Conservation (phyloP, 2,888 invertebrate species). For the Barypeithes pellucidus region DNA sequence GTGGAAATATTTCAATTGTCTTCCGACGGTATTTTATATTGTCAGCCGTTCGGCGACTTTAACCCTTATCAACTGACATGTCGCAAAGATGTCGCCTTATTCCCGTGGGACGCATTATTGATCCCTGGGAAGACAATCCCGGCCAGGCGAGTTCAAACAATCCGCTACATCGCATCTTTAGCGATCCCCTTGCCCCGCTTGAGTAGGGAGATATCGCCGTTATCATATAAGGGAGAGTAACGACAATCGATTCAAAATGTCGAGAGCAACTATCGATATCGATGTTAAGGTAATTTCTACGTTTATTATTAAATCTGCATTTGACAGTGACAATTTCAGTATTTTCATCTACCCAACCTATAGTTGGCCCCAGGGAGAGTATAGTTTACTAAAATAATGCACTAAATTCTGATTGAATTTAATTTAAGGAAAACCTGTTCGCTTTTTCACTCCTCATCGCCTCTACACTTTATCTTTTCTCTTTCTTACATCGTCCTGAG, state of each 20-base stretch:
- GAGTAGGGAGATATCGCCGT: constrained; percentile 36
- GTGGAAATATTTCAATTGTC: constrained; percentile 44
- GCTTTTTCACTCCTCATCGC: too few species aligned
- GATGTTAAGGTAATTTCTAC: too few species aligned
- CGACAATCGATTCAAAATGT: not conserved
- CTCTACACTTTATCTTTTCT: too few species aligned
- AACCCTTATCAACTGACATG: constrained; percentile 71
- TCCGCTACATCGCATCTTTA: constrained; percentile 53
- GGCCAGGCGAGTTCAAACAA: constrained; percentile 57
- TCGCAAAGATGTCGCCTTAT: constrained; percentile 63
- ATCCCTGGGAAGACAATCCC: constrained; percentile 59
- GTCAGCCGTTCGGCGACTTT: constrained; percentile 65
- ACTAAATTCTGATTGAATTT: too few species aligned
- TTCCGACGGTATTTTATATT: constrained; percentile 52
- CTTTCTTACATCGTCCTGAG: too few species aligned
- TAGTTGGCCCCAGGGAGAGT: too few species aligned
- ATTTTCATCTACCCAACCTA: too few species aligned
- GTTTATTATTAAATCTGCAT: too few species aligned
- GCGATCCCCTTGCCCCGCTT: constrained; percentile 29
- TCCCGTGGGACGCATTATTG: constrained; percentile 64
- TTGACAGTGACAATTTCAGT: too few species aligned
- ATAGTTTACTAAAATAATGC: too few species aligned
- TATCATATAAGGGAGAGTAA: not conserved
- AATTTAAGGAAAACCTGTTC: too few species aligned
- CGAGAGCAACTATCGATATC: too few species aligned